A percentile compares a stretch with the other conserved stretches of the same genome.
These are phyloP conservation scores for Excalfactoria chinensis DNA, from an alignment of 2,113 vertebrate species.

Conservation along the genomic window DNA sequence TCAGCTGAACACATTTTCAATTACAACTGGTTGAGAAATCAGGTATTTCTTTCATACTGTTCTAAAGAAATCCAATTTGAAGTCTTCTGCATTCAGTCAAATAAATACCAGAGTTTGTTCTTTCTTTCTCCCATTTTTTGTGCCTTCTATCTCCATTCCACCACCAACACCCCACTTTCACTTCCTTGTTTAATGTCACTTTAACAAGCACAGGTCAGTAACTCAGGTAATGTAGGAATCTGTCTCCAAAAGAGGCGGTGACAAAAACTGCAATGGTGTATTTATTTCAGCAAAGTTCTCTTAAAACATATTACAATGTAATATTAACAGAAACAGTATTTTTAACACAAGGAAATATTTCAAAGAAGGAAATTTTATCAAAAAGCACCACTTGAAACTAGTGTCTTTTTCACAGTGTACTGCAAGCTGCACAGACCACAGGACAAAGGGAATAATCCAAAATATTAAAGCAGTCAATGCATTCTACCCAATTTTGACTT, in stretches of 20 bases:
- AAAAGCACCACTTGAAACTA: conserved; percentile 35
- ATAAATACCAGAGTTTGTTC: background rate
- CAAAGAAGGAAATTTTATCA: background rate
- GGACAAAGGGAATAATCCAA: background rate
- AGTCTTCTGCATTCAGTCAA: background rate
- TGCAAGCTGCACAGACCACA: conserved; percentile 6
- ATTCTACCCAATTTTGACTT: background rate
- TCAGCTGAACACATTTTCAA: background rate
- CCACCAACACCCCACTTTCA: background rate
- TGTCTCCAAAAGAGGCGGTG: background rate
- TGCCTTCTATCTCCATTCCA: background rate
- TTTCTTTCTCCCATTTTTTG: background rate
- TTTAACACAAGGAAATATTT: conserved; percentile 38
- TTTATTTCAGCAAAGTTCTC: conserved; percentile 36
- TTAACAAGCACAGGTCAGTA: background rate
- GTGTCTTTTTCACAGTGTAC: background rate
- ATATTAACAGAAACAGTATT: conserved; percentile 20
- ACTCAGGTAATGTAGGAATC: background rate
- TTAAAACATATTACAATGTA: conserved; percentile 3
- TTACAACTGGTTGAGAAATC: background rate
- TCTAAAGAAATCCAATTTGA: background rate
- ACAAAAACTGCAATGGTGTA: background rate
- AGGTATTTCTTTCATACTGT: background rate
- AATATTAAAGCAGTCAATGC: background rate
- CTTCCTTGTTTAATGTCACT: background rate